A percentile compares a stretch with the other conserved stretches of the same genome.
Conservation (phyloP, 2,113 vertebrate species). For the Leucosticte australis region DNA sequence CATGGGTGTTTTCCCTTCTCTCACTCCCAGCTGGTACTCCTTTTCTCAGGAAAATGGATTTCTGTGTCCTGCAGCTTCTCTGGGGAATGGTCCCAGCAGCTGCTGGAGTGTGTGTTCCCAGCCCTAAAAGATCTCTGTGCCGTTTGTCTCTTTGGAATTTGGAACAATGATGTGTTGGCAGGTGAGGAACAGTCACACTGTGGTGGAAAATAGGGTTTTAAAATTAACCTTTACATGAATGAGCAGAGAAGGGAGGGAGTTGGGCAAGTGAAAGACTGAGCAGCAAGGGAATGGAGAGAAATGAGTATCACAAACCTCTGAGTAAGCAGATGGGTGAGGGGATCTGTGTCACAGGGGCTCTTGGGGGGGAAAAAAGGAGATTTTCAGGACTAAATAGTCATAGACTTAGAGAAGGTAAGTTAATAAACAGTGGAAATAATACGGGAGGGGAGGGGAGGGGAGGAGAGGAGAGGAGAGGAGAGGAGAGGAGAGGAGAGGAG, state of each 20-base stretch:
- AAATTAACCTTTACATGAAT: neutral
- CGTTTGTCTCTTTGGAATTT: neutral
- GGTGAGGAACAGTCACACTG: neutral
- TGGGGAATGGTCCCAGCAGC: neutral
- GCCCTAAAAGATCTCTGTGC: too few relatives aligned
- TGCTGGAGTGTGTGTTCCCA: neutral
- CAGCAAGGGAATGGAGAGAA: neutral
- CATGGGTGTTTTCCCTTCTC: neutral
- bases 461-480: neutral
- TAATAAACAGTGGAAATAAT: neutral
- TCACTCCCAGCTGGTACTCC: neutral
- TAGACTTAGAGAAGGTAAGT: neutral
- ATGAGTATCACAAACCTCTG: fast-evolving
- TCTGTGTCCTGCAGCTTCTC: neutral
- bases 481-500: neutral
- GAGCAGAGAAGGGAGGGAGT: neutral
- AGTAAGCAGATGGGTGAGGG: neutral
- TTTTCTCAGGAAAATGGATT: neutral
- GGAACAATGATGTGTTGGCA: neutral
- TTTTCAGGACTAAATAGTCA: neutral
- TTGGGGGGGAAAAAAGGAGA: neutral
- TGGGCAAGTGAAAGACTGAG: neutral
- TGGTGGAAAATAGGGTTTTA: neutral
- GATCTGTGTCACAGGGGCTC: neutral
- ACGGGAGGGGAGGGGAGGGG: neutral